Percentiles rank a stretch among this genome's conserved stretches.
Conservation (phyloP, 2,797 vertebrate genomes). For the Chaenodraco wilsoni region DNA sequence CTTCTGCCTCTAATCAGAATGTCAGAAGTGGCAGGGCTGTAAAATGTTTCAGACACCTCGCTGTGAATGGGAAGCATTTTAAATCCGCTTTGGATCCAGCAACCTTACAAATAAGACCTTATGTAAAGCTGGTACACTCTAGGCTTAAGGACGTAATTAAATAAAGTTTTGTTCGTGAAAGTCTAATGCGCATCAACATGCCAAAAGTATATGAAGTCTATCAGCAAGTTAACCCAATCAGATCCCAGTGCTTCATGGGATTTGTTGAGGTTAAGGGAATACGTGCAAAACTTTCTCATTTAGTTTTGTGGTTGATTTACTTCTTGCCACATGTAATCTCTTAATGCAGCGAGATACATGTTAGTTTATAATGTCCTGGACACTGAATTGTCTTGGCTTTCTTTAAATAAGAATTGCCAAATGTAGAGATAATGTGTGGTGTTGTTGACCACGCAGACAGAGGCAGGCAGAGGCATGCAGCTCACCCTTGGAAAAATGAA, state of each 20-base stretch:
- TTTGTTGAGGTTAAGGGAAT: conserved; percentile 9
- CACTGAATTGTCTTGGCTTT: background rate
- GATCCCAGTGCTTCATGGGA: background rate
- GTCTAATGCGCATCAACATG: conserved; percentile 7
- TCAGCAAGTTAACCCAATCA: background rate
- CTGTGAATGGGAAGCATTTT: conserved; percentile 37
- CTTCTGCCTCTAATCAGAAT: conserved; percentile 47
- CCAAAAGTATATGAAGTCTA: background rate
- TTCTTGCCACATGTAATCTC: conserved; percentile 6
- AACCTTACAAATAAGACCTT: conserved; percentile 5
- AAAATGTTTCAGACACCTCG: conserved; percentile 26
- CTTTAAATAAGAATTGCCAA: background rate
- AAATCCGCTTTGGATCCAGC: conserved; percentile 43
- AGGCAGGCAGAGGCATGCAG: background rate
- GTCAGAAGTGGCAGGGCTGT: conserved; percentile 36
- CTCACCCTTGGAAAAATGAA: background rate
- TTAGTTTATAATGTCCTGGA: background rate
- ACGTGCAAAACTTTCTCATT: conserved; percentile 5
- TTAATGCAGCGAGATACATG: background rate
- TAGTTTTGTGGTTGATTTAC: background rate
- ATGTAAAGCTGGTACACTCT: background rate
- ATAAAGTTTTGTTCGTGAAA: background rate
- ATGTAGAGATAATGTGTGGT: background rate
- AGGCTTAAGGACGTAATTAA: conserved; percentile 8
- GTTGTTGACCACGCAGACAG: background rate